These are phyloP conservation scores for Platerodrilus igneus DNA, from an alignment of 2,888 invertebrate species.

Conservation along the genomic window DNA sequence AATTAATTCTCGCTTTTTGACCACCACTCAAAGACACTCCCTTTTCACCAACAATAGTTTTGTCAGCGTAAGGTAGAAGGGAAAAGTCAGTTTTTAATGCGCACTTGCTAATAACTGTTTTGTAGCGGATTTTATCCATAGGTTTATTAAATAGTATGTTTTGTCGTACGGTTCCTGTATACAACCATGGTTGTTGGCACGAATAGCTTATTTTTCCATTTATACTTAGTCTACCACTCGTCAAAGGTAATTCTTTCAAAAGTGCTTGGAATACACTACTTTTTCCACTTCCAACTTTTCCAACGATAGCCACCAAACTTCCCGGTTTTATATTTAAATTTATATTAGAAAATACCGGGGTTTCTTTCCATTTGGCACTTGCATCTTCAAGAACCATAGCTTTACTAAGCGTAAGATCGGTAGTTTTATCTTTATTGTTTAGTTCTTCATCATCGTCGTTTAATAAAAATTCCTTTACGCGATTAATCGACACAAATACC, in stretches of 20 bases:
- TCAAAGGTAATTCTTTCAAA: slow-evolving; percentile 69
- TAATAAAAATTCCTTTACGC: no score
- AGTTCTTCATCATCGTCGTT: no score
- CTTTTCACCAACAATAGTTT: slow-evolving; percentile 78
- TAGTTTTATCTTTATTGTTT: no score
- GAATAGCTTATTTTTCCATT: slow-evolving; percentile 73
- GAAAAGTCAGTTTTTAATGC: slow-evolving; percentile 70
- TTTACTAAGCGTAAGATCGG: no score
- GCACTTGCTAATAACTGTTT: slow-evolving; percentile 63
- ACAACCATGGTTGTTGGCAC: slow-evolving; percentile 84
- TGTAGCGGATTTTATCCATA: slow-evolving; percentile 63
- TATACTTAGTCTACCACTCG: slow-evolving; percentile 61
- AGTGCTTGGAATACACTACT: slow-evolving; percentile 54
- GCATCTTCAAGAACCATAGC: slow-evolving; percentile 59
- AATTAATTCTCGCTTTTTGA: no score
- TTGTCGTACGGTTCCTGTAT: slow-evolving; percentile 77
- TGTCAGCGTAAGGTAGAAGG: slow-evolving; percentile 75
- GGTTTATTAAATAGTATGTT: slow-evolving; percentile 87
- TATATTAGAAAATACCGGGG: slow-evolving; percentile 58
- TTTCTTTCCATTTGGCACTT: slow-evolving; percentile 64
- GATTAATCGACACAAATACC: no score
- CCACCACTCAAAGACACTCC: slow-evolving; percentile 76
- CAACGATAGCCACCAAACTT: slow-evolving; percentile 58
- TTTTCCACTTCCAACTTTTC: slow-evolving; percentile 65
- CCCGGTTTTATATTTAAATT: slow-evolving; percentile 58